Conservation (phyloP, 2,113 vertebrate species). For the Trematocara zebra region DNA sequence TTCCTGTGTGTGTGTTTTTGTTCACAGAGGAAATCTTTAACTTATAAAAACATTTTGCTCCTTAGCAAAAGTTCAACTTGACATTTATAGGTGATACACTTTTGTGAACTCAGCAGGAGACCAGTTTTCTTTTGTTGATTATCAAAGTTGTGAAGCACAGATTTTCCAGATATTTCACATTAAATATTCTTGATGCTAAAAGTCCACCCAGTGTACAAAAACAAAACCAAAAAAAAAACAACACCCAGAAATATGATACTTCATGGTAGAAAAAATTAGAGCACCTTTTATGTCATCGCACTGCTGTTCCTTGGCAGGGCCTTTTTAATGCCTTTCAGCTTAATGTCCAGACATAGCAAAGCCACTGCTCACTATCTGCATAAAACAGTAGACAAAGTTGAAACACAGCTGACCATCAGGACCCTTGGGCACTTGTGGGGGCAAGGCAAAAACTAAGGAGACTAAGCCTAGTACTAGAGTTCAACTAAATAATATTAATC, state of each 20-base stretch:
- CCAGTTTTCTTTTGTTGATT: background rate
- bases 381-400: background rate
- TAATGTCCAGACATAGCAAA: background rate
- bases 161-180: background rate
- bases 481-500: background rate
- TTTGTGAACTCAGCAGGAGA: background rate
- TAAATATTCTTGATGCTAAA: background rate
- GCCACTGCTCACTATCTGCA: background rate
- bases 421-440: background rate
- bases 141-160: background rate
- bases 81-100: background rate
- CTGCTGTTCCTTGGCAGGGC: background rate
- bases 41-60: constrained; percentile 28
- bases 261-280: background rate
- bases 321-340: background rate
- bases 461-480: background rate
- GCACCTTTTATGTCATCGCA: background rate
- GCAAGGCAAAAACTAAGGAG: background rate
- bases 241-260: background rate
- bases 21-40: constrained; percentile 56
- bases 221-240: background rate
- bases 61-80: background rate
- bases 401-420: background rate
- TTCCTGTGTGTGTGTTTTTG: constrained; percentile 35
- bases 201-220: background rate